A percentile compares a stretch with the other conserved stretches of the same genome.
Conservation (phyloP, 2,888 invertebrate species). For the Sminthurides aquaticus region DNA sequence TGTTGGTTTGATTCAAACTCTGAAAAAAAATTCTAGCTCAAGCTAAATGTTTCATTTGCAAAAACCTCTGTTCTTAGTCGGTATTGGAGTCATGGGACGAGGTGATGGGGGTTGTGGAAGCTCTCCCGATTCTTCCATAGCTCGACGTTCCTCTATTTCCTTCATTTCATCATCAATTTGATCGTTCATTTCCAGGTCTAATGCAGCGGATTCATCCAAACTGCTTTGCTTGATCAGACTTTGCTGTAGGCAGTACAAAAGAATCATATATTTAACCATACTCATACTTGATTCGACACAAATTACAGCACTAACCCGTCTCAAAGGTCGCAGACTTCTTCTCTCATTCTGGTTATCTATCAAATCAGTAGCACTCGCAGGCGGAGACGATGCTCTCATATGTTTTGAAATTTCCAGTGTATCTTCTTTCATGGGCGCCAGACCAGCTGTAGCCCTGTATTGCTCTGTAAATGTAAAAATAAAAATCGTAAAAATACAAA, state of each 20-base stretch:
- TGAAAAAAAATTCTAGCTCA: too few relatives aligned
- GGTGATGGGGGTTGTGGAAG: conserved; percentile 52
- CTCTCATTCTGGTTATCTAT: conserved; percentile 76
- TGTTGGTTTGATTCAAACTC: background rate
- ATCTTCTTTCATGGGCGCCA: conserved; percentile 78
- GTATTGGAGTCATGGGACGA: conserved; percentile 51
- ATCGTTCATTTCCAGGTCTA: conserved; percentile 62
- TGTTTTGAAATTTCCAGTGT: conserved; percentile 85
- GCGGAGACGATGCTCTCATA: conserved; percentile 92
- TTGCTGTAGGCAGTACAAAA: conserved; percentile 46
- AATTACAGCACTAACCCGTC: conserved; percentile 52
- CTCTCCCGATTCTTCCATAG: conserved; percentile 48
- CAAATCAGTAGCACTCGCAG: conserved; percentile 82
- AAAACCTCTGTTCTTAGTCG: conserved; percentile 45
- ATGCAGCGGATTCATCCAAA: conserved; percentile 71
- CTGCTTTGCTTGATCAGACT: conserved; percentile 87
- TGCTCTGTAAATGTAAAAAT: conserved; percentile 35
- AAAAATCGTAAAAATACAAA: background rate
- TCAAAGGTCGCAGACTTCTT: conserved; percentile 62
- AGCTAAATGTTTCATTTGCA: background rate
- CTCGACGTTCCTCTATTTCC: conserved; percentile 48
- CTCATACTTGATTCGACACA: background rate
- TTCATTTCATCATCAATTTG: conserved; percentile 48
- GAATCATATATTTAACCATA: background rate
- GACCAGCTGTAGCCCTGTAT: conserved; percentile 55